Evolutionary conservation across 53 echinoderm and acorn worm species (phyloP), one percentile per base, ranked within the genome.

Genomic region (Apostichopus leukothele): DNA sequence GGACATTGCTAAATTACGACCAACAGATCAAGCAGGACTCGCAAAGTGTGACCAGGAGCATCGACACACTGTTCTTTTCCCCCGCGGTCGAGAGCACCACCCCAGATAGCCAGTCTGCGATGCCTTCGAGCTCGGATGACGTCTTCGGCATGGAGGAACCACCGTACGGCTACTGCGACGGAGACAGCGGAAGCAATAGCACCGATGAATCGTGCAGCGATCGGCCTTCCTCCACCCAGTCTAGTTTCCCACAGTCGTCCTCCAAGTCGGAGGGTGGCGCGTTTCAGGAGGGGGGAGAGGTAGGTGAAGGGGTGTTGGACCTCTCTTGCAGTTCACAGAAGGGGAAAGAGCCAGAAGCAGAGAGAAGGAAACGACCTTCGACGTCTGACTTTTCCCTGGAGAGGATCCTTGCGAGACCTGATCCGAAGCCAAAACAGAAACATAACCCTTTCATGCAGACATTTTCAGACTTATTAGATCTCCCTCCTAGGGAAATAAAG

Each of bases 401-500:
- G 53, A 74, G 87, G 19, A 87, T 87, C 51, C 87, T 87, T 74
- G 85, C 85, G 20, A 74, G 75, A 11, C 87, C 87, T 18, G 74
- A 74, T 75, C 74, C 87, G 5, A 87, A 87, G n/a, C 87, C 75
- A 75, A 87, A 87, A 87, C 75, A 51, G 21, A 87, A 87, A 51
- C 75, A 87, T 11, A 87, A 87, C 18, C 87, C 87, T 23, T 87
- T 87, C 87, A 87, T 87, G 87, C 74, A 75, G 25, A 87, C 87
- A 55, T 87, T 87, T 75, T 87, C 87, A 52, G 87, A 87, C 75
- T 75, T 87, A 51, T 57, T 87, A 23, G 87, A 87, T 53, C 87
- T 87, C 53, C 87, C 87, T 53, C 87, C 87, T 8, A 51, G 87
- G 53, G 87, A 87, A 74, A 87, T 87, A 74, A 87, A 87, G 60